phyloP scores from a whole-genome alignment of 2,797 vertebrate species.

The Hoplostethus atlanticus region DNA sequence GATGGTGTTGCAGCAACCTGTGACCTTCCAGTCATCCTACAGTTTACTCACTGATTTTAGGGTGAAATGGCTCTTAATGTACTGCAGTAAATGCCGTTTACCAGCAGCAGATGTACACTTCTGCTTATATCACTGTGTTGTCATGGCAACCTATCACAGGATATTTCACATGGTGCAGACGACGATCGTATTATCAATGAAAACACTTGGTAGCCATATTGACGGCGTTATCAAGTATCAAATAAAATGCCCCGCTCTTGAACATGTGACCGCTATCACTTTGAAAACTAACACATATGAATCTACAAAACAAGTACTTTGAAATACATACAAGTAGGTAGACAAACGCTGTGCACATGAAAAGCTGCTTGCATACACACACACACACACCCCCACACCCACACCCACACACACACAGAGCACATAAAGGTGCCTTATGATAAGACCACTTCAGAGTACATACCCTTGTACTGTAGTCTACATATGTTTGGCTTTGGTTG shows the following conservation, averaged over 20 bases:
- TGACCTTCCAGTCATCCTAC: no score
- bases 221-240: neutral
- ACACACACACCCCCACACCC: neutral
- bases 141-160: constrained; percentile 2
- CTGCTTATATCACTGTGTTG: neutral
- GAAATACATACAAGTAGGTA: neutral
- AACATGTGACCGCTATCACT: neutral
- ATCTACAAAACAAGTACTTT: neutral
- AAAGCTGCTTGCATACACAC: neutral
- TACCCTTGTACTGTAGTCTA: constrained; percentile 25
- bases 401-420: neutral
- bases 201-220: neutral
- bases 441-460: constrained; percentile 22
- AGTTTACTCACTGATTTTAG: neutral
- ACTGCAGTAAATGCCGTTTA: neutral
- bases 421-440: neutral
- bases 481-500: constrained; percentile 41
- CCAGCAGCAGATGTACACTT: neutral
- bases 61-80: neutral
- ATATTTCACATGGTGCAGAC: neutral
- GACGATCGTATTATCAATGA: neutral
- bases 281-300: neutral
- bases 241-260: neutral
- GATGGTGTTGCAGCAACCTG: no score
- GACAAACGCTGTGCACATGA: neutral